phyloP scores from a whole-genome alignment of 2,113 vertebrate species.

The Ceyx melanurus region DNA sequence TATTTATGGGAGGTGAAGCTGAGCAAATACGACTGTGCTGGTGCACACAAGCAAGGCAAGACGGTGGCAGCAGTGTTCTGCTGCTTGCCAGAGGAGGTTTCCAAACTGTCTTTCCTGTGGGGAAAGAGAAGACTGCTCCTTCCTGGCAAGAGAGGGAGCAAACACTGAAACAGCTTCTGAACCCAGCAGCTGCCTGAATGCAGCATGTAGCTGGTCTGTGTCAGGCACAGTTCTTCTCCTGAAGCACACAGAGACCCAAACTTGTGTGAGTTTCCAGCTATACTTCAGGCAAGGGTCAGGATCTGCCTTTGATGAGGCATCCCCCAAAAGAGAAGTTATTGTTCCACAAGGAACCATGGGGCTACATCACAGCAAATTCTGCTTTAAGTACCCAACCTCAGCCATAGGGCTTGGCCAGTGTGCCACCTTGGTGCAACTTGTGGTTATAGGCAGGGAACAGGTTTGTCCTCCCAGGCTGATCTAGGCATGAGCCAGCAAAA shows the following conservation, averaged over 20 bases:
- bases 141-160: background rate
- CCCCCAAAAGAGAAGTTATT: background rate
- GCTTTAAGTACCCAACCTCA: background rate
- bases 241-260: background rate
- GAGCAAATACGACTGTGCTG: background rate
- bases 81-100: background rate
- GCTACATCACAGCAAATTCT: background rate
- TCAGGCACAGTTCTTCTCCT: background rate
- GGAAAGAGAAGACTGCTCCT: background rate
- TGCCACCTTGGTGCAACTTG: fast-evolving
- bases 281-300: background rate
- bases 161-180: background rate
- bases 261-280: background rate
- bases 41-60: fast-evolving
- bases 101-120: background rate
- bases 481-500: slow-evolving; percentile 4
- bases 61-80: background rate
- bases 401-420: background rate
- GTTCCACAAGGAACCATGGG: background rate
- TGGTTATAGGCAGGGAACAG: background rate
- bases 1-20: background rate
- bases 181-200: background rate
- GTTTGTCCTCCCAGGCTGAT: background rate
- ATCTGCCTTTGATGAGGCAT: background rate
- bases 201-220: background rate